A percentile compares a stretch with the other conserved stretches of the same genome.
These are phyloP conservation scores for Pogoniulus pusillus DNA, from an alignment of 2,797 vertebrate genomes.

Conservation along the genomic window DNA sequence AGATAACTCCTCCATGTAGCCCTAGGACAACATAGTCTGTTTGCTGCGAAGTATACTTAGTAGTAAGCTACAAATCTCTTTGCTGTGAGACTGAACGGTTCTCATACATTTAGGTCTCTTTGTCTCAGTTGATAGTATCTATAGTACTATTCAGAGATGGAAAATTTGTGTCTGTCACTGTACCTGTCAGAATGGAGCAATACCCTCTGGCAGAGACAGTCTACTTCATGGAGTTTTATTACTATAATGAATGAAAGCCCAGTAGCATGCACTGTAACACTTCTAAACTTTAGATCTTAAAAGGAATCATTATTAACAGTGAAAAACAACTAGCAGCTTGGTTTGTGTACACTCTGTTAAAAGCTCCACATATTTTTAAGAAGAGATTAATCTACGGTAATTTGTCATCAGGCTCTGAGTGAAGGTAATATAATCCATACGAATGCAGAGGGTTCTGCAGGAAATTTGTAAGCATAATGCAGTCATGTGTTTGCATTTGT, in stretches of 20 bases:
- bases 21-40: conserved; percentile 86
- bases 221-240: conserved; percentile 83
- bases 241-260: conserved; percentile 86
- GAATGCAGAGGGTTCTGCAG: conserved; percentile 6
- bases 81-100: conserved; percentile 85
- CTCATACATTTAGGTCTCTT: conserved; percentile 87
- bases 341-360: conserved; percentile 57
- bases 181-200: conserved; percentile 75
- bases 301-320: conserved; percentile 82
- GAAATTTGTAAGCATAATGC: conserved; percentile 29
- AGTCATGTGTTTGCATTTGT: conserved; percentile 39
- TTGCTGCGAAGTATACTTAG: conserved; percentile 84
- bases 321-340: conserved; percentile 76
- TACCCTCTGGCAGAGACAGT: conserved; percentile 75
- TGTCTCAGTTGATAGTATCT: conserved; percentile 85
- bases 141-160: conserved; percentile 78
- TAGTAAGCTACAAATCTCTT: conserved; percentile 85
- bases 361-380: conserved; percentile 33
- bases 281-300: conserved; percentile 82
- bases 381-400: conserved; percentile 38
- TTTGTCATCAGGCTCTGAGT: conserved; percentile 45
- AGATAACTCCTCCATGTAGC: conserved; percentile 82
- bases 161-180: conserved; percentile 75
- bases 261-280: conserved; percentile 80
- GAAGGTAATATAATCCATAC: conserved; percentile 19